Conservation (phyloP, 2,888 invertebrate species). For the Allophyes oxyacanthae region DNA sequence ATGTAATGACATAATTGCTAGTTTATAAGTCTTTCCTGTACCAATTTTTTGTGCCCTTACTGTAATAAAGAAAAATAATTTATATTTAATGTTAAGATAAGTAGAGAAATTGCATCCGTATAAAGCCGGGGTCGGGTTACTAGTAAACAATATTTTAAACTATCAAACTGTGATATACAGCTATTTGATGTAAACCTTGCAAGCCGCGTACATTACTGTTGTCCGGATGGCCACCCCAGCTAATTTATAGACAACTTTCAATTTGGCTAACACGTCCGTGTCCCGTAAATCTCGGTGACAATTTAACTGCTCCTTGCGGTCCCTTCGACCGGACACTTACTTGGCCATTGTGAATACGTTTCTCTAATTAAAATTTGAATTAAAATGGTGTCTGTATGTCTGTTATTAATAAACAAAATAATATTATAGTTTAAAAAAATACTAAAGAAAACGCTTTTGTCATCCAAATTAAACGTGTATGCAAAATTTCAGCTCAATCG, state of each 20-base stretch:
- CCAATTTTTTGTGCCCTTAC: too few species aligned
- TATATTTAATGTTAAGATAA: too few species aligned
- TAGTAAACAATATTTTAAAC: too few species aligned
- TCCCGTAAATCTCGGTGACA: slow-evolving; percentile 81
- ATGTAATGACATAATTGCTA: too few species aligned
- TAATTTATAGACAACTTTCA: slow-evolving; percentile 87
- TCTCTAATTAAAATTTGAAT: slow-evolving; percentile 52
- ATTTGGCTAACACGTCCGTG: slow-evolving; percentile 80
- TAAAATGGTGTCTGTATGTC: slow-evolving; percentile 2
- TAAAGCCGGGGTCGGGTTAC: too few species aligned
- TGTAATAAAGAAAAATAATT: too few species aligned
- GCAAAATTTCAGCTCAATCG: too few species aligned
- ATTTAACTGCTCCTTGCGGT: slow-evolving; percentile 81
- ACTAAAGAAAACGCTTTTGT: too few species aligned
- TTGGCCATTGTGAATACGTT: slow-evolving; percentile 50
- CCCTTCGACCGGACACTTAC: slow-evolving; percentile 65
- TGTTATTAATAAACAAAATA: neutral
- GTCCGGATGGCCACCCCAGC: slow-evolving; percentile 60
- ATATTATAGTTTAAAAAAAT: too few species aligned
- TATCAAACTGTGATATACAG: neutral
- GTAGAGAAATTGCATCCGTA: too few species aligned
- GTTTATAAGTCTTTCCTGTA: too few species aligned
- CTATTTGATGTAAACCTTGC: slow-evolving; percentile 30
- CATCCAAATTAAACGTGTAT: too few species aligned
- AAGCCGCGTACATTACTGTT: slow-evolving; percentile 46